Evolutionary conservation across 2,797 vertebrate genomes (phyloP).

Genomic region (Hypotaenidia philippensis): DNA sequence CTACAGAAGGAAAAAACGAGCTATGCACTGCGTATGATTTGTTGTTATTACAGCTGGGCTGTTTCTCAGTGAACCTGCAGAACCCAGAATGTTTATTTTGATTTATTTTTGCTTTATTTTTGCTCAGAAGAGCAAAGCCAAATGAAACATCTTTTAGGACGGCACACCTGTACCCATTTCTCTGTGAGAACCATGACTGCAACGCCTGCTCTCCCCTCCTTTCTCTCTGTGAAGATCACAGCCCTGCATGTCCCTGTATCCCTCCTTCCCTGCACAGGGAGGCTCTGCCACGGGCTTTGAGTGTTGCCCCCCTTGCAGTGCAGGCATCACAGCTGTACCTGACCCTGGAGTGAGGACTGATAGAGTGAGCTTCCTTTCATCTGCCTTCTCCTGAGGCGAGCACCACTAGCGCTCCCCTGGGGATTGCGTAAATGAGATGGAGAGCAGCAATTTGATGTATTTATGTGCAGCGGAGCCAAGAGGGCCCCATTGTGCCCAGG

Average conservation of each 20-base stretch:
- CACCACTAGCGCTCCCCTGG: background rate
- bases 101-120: background rate
- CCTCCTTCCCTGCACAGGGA: background rate
- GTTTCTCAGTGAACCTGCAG: background rate
- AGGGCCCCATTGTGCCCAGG: background rate
- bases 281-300: background rate
- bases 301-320: background rate
- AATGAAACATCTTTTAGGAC: background rate
- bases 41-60: slow-evolving; percentile 21
- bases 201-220: background rate
- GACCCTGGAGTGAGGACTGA: background rate
- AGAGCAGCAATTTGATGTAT: background rate
- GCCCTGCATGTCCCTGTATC: background rate
- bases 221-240: background rate
- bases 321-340: background rate
- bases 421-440: background rate
- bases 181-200: background rate
- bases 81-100: background rate
- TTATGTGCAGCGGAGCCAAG: background rate
- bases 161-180: background rate
- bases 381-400: background rate
- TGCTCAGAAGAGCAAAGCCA: background rate
- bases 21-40: background rate
- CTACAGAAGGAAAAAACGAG: slow-evolving; percentile 32
- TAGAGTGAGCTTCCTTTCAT: background rate